Evolutionary conservation across 1,140 invertebrate species (phyloP), one percentile per base, ranked within the genome.

Genomic region (Penaeus japonicus): DNA sequence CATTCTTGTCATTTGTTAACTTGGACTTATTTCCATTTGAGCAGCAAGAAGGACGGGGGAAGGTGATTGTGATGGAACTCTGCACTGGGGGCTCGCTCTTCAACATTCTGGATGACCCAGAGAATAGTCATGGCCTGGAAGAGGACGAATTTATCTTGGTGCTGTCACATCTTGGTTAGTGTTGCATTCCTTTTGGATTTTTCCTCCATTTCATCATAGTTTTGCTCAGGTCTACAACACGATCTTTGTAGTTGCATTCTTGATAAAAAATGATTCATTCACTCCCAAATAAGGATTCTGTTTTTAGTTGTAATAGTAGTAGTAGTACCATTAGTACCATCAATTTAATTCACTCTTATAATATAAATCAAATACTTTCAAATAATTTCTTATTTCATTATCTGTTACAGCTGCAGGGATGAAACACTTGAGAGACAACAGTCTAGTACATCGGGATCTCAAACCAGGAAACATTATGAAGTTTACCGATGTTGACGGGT

Each of bases 381-480:
- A 55, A 7, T 55, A 53, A 89, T 91, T 15, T 12, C 10, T 10
- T 70, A 83, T 75, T 83, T 73, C 53, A 55, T 65, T 22, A 70
- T 90, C 20, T 89, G 89, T 91, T 91, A 92, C 96, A 91, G 96
- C 97, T 73, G 96, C 96, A 70, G 98, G 98, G 22, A 98, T 99
- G 96, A 98, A 99, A 92, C 97, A 99, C 93, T 93, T 99, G 77
- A 94, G 98, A 27, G 97, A 98, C 91, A 98, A 98, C 92, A 97
- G 97, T 92, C 94, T 99, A 18, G 97, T 99, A 0, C 98, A 99
- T 92, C 93, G 98, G 89, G 98, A 99, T 93, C 94, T 99, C 24
- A 99, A 99, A 92, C 98, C 98, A 22, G 98, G 98, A 15, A 99
- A 99, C 92, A 99, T 99, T 27, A 98, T 99, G 97, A 98, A 98